phyloP scores from a whole-genome alignment of 2,797 vertebrate species.

The Prionace glauca region DNA sequence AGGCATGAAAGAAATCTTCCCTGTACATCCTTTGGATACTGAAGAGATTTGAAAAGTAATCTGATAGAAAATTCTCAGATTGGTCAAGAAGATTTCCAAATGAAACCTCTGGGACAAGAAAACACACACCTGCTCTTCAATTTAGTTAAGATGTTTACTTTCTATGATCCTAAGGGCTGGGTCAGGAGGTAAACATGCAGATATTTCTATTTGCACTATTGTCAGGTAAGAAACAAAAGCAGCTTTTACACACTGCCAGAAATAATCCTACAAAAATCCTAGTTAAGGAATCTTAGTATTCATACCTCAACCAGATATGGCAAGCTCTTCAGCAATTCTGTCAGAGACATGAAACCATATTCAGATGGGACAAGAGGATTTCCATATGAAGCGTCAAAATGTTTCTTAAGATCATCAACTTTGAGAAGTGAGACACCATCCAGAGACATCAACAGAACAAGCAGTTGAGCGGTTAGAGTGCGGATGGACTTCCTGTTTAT shows the following conservation, averaged over 20 bases:
- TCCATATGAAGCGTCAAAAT: constrained; percentile 63
- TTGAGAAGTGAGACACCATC: constrained; percentile 60
- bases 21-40: background rate
- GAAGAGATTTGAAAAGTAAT: too few relatives aligned
- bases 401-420: constrained; percentile 70
- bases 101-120: background rate
- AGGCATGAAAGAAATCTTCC: background rate
- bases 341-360: constrained; percentile 91
- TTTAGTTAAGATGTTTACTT: background rate
- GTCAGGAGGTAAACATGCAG: background rate
- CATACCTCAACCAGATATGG: constrained; percentile 87
- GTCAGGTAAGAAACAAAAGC: background rate
- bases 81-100: background rate
- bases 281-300: background rate
- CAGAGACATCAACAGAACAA: constrained; percentile 87
- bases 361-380: constrained; percentile 83
- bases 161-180: background rate
- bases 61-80: background rate
- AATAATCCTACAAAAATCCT: background rate
- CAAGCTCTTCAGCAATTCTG: constrained; percentile 85
- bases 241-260: background rate
- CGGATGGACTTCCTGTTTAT: constrained; percentile 93
- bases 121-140: background rate
- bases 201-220: background rate
- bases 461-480: constrained; percentile 77